Conservation (phyloP, 2,888 invertebrate species). For the Chaetogeoica ovagalla region DNA sequence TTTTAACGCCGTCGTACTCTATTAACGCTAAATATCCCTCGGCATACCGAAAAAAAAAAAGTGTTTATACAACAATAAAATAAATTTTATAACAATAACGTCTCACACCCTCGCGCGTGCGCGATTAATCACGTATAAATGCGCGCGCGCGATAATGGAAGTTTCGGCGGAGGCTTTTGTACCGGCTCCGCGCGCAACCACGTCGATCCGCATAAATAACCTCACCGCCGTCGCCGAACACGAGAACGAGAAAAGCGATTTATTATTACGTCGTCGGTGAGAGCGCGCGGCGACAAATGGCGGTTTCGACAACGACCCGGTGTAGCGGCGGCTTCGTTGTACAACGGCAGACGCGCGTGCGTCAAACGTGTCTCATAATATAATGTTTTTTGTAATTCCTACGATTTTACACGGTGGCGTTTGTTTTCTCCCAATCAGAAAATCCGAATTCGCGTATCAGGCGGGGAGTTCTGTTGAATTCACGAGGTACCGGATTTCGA, state of each 20-base stretch:
- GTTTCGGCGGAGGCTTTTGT: conserved; percentile 1
- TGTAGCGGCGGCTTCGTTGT: no score
- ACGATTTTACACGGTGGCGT: no score
- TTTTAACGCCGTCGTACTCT: neutral
- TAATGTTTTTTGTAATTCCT: no score
- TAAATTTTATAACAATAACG: neutral
- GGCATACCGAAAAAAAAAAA: conserved; percentile 5
- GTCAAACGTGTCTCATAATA: no score
- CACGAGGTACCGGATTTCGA: no score
- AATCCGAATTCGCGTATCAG: no score
- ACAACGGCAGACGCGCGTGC: no score
- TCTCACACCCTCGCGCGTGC: conserved; percentile 10
- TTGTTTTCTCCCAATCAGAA: no score
- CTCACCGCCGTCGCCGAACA: neutral
- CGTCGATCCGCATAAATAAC: conserved; percentile 30
- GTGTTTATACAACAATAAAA: no score
- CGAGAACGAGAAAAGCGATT: conserved; percentile 17
- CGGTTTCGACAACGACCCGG: no score
- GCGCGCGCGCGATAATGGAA: conserved; percentile 21
- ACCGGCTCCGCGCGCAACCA: neutral
- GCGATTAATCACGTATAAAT: conserved; percentile 38
- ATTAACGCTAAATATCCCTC: neutral
- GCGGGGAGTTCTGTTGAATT: no score
- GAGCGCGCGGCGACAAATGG: no score
- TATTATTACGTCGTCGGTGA: neutral